Conservation (phyloP, 1,140 invertebrate species). For the Hypsibius dujardini region DNA sequence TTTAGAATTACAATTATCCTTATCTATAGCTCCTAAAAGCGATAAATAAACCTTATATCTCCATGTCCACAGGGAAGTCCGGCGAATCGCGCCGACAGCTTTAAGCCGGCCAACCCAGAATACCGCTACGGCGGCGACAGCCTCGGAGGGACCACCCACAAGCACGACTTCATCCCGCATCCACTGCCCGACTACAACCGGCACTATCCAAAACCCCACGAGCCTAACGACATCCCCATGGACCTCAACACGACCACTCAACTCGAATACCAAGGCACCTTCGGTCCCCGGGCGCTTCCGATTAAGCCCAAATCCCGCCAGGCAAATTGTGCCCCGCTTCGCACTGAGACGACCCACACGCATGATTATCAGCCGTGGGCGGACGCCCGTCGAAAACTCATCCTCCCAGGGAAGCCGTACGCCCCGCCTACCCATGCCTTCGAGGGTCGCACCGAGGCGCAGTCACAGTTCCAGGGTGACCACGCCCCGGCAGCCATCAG, state of each 20-base stretch:
- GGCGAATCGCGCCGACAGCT: not conserved
- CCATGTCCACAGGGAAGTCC: not conserved
- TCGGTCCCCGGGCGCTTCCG: not conserved
- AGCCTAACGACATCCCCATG: slow-evolving; percentile 4
- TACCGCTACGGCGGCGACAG: not conserved
- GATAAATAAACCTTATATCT: not conserved
- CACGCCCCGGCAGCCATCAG: not conserved
- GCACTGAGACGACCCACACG: not conserved
- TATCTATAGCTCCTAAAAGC: not conserved
- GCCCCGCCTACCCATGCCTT: not conserved
- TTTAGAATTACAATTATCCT: too few species aligned
- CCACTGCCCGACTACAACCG: not conserved
- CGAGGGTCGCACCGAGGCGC: not conserved
- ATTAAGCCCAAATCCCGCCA: not conserved
- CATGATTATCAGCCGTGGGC: not conserved
- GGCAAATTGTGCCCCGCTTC: not conserved
- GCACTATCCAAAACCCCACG: not conserved
- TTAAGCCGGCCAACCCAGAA: not conserved
- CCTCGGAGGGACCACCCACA: not conserved
- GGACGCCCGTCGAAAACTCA: not conserved
- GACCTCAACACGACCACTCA: not conserved
- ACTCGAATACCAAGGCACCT: not conserved
- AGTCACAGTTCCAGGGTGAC: not conserved
- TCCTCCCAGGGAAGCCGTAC: not conserved
- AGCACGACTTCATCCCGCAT: not conserved